Conservation (phyloP, 2,113 vertebrate genomes). For the Neodontobutis hainanensis region DNA sequence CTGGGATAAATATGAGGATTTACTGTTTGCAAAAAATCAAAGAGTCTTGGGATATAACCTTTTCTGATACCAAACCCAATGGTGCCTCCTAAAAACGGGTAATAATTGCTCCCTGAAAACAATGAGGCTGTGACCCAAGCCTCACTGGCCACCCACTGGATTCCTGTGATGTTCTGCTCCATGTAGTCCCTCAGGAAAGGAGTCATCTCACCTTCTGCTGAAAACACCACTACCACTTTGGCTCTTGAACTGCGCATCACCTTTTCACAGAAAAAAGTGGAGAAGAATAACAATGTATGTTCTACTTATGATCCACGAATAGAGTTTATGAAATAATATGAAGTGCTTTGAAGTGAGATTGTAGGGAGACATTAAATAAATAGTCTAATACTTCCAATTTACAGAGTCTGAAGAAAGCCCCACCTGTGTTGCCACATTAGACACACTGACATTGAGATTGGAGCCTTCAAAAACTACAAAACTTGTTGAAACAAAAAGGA, state of each 20-base stretch:
- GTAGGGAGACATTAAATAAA: too few species aligned
- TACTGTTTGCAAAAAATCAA: slow-evolving; percentile 69
- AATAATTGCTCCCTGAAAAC: slow-evolving; percentile 71
- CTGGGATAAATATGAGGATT: slow-evolving; percentile 66
- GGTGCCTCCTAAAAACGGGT: slow-evolving; percentile 75
- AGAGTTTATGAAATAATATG: neutral
- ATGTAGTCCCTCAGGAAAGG: slow-evolving; percentile 78
- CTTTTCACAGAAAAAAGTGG: slow-evolving; percentile 18
- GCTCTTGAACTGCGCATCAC: slow-evolving; percentile 75
- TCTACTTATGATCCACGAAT: neutral
- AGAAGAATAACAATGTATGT: neutral
- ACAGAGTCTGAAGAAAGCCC: too few species aligned
- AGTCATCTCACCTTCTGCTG: slow-evolving; percentile 76
- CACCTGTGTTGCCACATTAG: too few species aligned
- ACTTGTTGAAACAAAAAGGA: too few species aligned
- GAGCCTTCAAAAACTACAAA: too few species aligned
- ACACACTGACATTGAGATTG: too few species aligned
- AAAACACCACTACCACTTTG: slow-evolving; percentile 78
- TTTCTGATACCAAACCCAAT: slow-evolving; percentile 77
- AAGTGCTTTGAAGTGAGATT: neutral
- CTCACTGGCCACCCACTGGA: slow-evolving; percentile 82
- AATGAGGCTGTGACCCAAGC: slow-evolving; percentile 79
- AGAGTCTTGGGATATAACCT: slow-evolving; percentile 69
- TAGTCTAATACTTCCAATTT: too few species aligned
- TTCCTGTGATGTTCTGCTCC: slow-evolving; percentile 75